A percentile compares a stretch with the other conserved stretches of the same genome.
Evolutionary conservation across 2,113 vertebrate species (phyloP).

Genomic region (Barbus barbus): DNA sequence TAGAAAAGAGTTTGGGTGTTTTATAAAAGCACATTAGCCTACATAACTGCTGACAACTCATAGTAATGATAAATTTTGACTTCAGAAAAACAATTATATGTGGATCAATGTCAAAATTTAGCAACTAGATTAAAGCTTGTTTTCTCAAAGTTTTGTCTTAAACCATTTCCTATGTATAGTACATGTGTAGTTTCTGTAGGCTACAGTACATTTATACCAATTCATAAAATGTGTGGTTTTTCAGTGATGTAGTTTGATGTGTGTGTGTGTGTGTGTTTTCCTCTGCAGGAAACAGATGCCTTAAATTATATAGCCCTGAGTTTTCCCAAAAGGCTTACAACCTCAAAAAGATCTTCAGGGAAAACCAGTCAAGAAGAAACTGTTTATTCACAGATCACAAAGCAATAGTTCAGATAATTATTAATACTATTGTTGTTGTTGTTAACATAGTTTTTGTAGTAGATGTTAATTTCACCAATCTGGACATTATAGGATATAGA

Average conservation of each 20-base stretch:
- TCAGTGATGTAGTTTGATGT: background rate
- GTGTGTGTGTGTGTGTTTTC: background rate
- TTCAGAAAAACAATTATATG: background rate
- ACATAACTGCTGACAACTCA: background rate
- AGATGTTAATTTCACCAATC: too few relatives aligned
- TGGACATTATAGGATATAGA: too few relatives aligned
- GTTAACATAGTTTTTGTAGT: background rate
- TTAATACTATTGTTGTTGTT: background rate
- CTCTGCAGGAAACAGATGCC: background rate
- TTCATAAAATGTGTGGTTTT: background rate
- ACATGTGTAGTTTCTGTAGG: too few relatives aligned
- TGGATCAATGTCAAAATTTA: background rate
- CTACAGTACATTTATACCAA: background rate
- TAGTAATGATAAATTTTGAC: background rate
- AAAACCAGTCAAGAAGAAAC: background rate
- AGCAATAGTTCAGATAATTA: background rate
- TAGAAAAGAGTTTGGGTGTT: background rate
- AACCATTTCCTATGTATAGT: too few relatives aligned
- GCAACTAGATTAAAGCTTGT: background rate
- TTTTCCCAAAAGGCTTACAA: background rate
- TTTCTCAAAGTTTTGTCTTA: background rate
- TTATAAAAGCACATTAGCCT: background rate
- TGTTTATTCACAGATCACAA: background rate
- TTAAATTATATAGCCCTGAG: background rate
- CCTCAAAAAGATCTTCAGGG: background rate